Conservation (phyloP, 1,140 invertebrate species). For the Monomorium pharaonis region DNA sequence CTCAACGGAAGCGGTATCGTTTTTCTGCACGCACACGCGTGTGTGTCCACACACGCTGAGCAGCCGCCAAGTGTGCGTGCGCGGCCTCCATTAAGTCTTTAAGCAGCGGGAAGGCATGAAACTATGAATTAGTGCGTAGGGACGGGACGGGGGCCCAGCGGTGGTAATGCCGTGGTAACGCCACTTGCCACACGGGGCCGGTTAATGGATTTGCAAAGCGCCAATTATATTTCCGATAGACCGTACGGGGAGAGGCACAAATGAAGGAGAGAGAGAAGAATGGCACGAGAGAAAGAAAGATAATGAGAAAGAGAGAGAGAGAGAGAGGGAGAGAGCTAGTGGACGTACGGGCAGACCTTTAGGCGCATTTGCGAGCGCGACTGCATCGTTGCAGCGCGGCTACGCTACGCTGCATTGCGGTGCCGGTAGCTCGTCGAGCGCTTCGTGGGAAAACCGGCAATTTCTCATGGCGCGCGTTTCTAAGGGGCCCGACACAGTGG, state of each 20-base stretch:
- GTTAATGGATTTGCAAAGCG: conserved; percentile 75
- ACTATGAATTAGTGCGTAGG: conserved; percentile 69
- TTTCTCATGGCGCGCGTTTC: conserved; percentile 78
- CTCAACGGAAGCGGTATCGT: conserved; percentile 55
- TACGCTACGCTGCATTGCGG: conserved; percentile 25
- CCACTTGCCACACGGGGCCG: conserved; percentile 67
- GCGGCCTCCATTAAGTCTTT: conserved; percentile 67
- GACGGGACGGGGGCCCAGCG: conserved; percentile 32
- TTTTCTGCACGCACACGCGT: conserved; percentile 42
- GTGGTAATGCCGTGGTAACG: conserved; percentile 66
- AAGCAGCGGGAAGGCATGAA: conserved; percentile 69
- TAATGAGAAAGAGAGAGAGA: background rate
- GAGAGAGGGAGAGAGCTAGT: background rate
- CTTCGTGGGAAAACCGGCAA: conserved; percentile 81
- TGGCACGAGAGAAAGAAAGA: background rate
- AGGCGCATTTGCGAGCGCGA: conserved; percentile 44
- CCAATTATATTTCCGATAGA: conserved; percentile 77
- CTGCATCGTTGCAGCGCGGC: background rate
- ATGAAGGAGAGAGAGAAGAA: background rate
- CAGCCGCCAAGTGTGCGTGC: conserved; percentile 39
- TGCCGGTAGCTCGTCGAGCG: conserved; percentile 66
- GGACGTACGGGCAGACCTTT: conserved; percentile 5
- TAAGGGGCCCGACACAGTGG: conserved; percentile 32
- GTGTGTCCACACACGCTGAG: background rate
- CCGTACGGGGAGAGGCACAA: background rate